Evolutionary conservation across 1,140 invertebrate genomes (phyloP), one percentile per base, ranked within the genome.

Genomic region (Heliconius himera): DNA sequence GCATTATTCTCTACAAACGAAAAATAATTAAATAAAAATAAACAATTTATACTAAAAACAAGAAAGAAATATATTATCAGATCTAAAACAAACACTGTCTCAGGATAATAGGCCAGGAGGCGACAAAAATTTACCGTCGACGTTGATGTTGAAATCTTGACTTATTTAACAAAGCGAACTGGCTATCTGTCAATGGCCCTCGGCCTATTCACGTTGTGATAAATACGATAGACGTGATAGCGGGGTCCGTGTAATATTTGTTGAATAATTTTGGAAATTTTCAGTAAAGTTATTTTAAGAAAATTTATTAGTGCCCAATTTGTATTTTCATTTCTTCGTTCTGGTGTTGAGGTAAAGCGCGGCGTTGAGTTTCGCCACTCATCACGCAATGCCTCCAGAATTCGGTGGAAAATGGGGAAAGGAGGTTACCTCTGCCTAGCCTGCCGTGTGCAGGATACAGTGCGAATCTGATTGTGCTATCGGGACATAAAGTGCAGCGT

Each of bases 151-250:
- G 70, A 83, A 80, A 81, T 82, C 82, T 81, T 81, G 82, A 83
- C 77, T 84, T 86, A 83, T 75, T 83, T 80, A 86, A 84, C 83
- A 81, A 80, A 83, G 80, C 80, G 79, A 70, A 70, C 60, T 75
- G 80, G 79, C 86, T 76, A 88, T 89, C 84, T 86, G 86, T 89
- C 86, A 89, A 82, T 84, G 84, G 81, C 82, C 81, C 46, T 79
- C 77, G 54, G 83, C 76, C 84, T 83, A 85, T 87, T 88, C 83
- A 84, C 70, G 83, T 71, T 70, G 82, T 82, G 83, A 88, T 85
- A 88, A 88, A 88, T 87, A 87, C 84, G 82, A 73, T 81, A 77
- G 82, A 81, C 85, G 82, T 83, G 82, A 88, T 85, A 88, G 87
- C 82, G 75, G 74, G 70, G 46, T 29, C 60, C 66, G 73, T 79